phyloP scores from a whole-genome alignment of 2,888 invertebrate genomes.

The Pterobdella sp. region DNA sequence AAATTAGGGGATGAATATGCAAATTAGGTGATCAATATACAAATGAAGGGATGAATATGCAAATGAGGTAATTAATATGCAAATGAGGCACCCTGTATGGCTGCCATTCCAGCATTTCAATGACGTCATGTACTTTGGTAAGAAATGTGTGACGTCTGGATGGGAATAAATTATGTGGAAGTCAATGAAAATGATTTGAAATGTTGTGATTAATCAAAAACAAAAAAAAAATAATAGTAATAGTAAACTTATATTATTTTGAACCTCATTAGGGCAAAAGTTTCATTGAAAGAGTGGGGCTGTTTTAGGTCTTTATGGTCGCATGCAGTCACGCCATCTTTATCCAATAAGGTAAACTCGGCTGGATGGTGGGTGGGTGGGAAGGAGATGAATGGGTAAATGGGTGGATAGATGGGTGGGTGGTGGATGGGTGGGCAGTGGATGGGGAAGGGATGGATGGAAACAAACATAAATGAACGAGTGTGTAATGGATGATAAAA shows the following conservation, averaged over 20 bases:
- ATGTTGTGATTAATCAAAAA: not conserved
- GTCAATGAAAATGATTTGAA: not conserved
- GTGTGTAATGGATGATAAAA: not conserved
- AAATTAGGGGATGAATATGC: too few relatives aligned
- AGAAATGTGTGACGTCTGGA: conserved; percentile 29
- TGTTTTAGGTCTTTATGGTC: conserved; percentile 35
- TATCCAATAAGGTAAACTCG: conserved; percentile 35
- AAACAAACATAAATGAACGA: not conserved
- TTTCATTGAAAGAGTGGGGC: conserved; percentile 37
- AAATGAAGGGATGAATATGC: too few relatives aligned
- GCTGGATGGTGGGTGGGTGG: conserved; percentile 26
- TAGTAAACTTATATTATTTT: not conserved
- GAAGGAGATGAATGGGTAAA: not conserved
- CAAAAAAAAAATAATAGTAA: not conserved
- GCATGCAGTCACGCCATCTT: conserved; percentile 34
- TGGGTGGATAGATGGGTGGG: not conserved
- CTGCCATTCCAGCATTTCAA: conserved; percentile 38
- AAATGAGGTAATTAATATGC: not conserved
- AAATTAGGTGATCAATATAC: too few relatives aligned
- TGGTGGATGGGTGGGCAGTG: not conserved
- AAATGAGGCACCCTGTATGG: conserved; percentile 37
- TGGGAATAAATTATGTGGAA: too few relatives aligned
- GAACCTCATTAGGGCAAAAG: conserved; percentile 34
- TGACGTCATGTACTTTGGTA: conserved; percentile 35
- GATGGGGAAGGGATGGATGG: not conserved